Evolutionary conservation across 2,797 vertebrate genomes (phyloP).

Genomic region (Pitangus sulphuratus): DNA sequence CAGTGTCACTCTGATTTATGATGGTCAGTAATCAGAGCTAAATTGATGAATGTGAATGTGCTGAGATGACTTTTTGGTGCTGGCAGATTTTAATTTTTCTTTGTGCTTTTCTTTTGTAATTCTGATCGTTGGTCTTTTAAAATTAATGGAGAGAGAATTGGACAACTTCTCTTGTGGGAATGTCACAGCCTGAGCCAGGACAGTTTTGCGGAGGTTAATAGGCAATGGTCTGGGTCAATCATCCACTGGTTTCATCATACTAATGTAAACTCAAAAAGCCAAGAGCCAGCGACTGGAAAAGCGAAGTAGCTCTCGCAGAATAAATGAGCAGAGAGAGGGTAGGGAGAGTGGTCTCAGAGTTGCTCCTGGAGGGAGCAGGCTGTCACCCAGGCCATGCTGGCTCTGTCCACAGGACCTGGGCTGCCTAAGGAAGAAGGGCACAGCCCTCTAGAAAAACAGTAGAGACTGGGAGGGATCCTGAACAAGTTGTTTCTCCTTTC

Average conservation of each 20-base stretch:
- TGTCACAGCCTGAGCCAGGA: neutral
- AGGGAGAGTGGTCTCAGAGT: fast-evolving
- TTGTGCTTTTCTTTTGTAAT: neutral
- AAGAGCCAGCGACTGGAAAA: neutral
- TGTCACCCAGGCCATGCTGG: neutral
- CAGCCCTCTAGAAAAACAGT: fast-evolving
- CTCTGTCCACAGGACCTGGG: fast-evolving
- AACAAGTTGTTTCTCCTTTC: neutral
- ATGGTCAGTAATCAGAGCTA: neutral
- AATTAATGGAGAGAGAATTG: neutral
- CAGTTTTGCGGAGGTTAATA: neutral
- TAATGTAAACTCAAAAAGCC: neutral
- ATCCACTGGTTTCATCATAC: neutral
- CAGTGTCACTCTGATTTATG: slow-evolving; percentile 7
- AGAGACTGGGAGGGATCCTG: neutral
- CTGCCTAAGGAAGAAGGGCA: neutral
- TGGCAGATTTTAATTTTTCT: slow-evolving; percentile 14
- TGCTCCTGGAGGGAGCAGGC: neutral
- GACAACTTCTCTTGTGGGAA: neutral
- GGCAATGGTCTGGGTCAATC: neutral
- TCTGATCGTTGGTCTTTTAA: neutral
- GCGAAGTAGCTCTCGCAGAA: neutral
- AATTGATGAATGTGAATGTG: slow-evolving; percentile 36
- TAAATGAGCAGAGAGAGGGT: neutral
- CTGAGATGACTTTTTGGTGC: neutral